These are phyloP conservation scores for Ceratitis capitata DNA, from an alignment of 1,140 invertebrate genomes.

Conservation along the genomic window DNA sequence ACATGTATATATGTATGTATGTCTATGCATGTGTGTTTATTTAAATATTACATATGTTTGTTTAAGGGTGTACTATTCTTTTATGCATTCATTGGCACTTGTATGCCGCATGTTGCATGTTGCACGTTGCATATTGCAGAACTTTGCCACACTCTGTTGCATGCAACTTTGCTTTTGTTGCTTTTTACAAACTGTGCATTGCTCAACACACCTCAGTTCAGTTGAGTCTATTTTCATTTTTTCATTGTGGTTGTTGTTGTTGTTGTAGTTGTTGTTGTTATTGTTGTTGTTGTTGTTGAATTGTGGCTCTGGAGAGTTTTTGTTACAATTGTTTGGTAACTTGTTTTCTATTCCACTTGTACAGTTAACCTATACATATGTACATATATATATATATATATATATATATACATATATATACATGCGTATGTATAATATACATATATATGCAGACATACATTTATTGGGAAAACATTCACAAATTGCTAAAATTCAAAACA, in stretches of 20 bases:
- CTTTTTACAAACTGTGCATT: not conserved
- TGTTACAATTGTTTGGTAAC: slow-evolving; percentile 27
- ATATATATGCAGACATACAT: too few species aligned
- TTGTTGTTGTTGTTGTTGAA: not conserved
- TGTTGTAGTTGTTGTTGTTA: not conserved
- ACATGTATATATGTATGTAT: not conserved
- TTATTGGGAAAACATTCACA: not conserved
- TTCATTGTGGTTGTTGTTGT: not conserved
- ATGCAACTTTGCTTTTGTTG: not conserved
- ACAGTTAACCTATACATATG: too few species aligned
- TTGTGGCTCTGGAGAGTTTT: slow-evolving; percentile 21
- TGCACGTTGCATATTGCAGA: slow-evolving; percentile 1
- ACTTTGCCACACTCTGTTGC: slow-evolving; percentile 19
- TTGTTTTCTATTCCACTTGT: slow-evolving; percentile 8
- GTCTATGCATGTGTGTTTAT: not conserved
- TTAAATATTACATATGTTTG: too few species aligned
- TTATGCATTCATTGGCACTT: slow-evolving; percentile 11
- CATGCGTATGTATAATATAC: too few species aligned
- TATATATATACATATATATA: too few species aligned
- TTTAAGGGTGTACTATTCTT: not conserved
- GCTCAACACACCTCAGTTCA: not conserved
- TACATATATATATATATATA: too few species aligned
- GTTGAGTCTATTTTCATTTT: not conserved
- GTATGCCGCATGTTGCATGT: not conserved
- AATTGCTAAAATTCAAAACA: slow-evolving; percentile 35